Conservation (phyloP, 2,797 vertebrate species). For the Molossus molossus region DNA sequence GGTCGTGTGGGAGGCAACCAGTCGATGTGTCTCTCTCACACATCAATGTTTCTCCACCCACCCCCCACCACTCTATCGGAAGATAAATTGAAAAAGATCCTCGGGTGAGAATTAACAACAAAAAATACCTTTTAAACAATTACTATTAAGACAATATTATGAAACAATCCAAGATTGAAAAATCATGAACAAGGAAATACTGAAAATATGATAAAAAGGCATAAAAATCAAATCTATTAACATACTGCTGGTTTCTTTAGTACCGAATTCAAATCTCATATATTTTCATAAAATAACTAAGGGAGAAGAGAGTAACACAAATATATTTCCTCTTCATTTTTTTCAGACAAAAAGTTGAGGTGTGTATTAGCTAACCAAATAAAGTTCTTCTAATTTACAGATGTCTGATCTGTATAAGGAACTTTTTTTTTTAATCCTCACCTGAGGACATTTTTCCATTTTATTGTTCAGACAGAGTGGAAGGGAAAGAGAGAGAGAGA, state of each 20-base stretch:
- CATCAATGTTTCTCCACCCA: too few relatives aligned
- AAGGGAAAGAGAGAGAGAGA: too few relatives aligned
- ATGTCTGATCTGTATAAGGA: background rate
- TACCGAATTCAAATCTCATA: constrained; percentile 34
- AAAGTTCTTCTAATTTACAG: constrained; percentile 75
- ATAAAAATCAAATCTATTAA: constrained; percentile 45
- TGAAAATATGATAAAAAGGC: constrained; percentile 3
- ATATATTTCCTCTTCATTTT: constrained; percentile 41
- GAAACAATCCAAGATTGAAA: constrained; percentile 57
- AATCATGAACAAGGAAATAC: constrained; percentile 56
- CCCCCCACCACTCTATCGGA: too few relatives aligned
- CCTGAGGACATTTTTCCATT: too few relatives aligned
- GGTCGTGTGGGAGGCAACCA: too few relatives aligned
- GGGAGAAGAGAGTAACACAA: constrained; percentile 48
- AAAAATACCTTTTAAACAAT: background rate
- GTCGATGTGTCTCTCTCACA: too few relatives aligned
- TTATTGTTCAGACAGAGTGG: too few relatives aligned
- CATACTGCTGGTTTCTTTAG: constrained; percentile 35
- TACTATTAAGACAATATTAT: constrained; percentile 43
- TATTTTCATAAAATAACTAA: constrained; percentile 32
- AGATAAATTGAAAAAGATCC: too few relatives aligned
- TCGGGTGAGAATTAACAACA: too few relatives aligned
- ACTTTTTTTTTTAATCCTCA: too few relatives aligned
- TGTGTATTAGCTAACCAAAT: background rate
- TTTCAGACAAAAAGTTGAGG: constrained; percentile 34